Conservation (phyloP, 2,797 vertebrate species). For the Cheirogaleus major region DNA sequence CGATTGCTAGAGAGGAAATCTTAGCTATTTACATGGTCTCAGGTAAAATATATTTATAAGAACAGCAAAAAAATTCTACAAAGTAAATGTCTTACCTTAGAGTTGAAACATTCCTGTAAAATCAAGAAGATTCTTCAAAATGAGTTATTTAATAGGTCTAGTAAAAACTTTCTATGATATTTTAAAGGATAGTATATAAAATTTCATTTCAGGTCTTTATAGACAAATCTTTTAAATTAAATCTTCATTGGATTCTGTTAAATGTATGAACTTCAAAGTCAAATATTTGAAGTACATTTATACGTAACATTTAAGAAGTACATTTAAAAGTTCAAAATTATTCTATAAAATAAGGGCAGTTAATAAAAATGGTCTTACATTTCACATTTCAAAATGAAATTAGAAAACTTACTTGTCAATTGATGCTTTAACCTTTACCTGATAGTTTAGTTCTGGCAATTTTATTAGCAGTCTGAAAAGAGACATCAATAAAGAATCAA, state of each 20-base stretch:
- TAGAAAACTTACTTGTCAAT: slow-evolving; percentile 89
- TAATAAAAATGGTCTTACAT: neutral
- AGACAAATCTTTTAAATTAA: slow-evolving; percentile 36
- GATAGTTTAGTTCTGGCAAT: slow-evolving; percentile 97
- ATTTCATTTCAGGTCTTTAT: neutral
- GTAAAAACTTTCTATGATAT: neutral
- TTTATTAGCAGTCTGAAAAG: slow-evolving; percentile 94
- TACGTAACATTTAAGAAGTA: slow-evolving; percentile 7
- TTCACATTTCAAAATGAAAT: slow-evolving; percentile 29
- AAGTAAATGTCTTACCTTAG: slow-evolving; percentile 84
- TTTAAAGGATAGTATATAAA: neutral
- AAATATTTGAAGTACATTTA: slow-evolving; percentile 33
- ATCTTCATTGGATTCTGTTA: neutral
- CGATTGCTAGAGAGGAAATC: slow-evolving; percentile 88
- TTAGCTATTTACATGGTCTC: neutral
- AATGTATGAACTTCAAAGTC: slow-evolving; percentile 54
- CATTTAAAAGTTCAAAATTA: slow-evolving; percentile 22
- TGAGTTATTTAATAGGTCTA: neutral
- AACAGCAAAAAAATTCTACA: neutral
- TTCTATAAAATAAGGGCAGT: neutral
- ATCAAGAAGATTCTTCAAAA: slow-evolving; percentile 69
- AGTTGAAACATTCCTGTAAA: slow-evolving; percentile 86
- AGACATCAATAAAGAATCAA: slow-evolving; percentile 51
- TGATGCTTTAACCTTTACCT: slow-evolving; percentile 97
- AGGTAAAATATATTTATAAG: neutral